Conservation (phyloP, 2,797 vertebrate species). For the Aulostomus chinensis region DNA sequence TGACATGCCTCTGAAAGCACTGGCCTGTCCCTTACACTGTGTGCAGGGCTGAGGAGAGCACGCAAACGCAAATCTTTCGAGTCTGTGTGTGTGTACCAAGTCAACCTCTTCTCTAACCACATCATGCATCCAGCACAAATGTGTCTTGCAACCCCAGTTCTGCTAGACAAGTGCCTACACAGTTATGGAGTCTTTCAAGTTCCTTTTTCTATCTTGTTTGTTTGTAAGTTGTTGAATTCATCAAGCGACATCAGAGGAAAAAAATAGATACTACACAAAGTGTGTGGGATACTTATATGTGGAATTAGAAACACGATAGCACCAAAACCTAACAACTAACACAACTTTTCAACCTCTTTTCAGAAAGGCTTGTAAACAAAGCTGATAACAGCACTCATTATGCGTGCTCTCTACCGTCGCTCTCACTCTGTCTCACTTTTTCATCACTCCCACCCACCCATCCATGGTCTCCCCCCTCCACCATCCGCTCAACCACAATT, state of each 20-base stretch:
- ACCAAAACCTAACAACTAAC: not conserved
- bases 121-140: constrained; percentile 44
- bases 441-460: constrained; percentile 32
- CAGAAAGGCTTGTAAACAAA: constrained; percentile 49
- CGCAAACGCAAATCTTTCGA: constrained; percentile 50
- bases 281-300: constrained; percentile 4
- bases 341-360: constrained; percentile 38
- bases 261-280: not conserved
- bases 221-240: constrained; percentile 7
- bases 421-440: constrained; percentile 46
- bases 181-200: constrained; percentile 1
- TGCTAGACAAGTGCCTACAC: constrained; percentile 1
- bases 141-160: constrained; percentile 21
- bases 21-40: constrained; percentile 71
- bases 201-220: not conserved
- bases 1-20: constrained; percentile 80
- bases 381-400: constrained; percentile 58
- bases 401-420: constrained; percentile 27
- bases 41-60: constrained; percentile 55
- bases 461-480: constrained; percentile 21
- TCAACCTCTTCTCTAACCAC: constrained; percentile 41
- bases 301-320: not conserved
- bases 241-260: not conserved
- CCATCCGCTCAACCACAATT: constrained; percentile 23
- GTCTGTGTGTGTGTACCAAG: constrained; percentile 27